phyloP scores from a whole-genome alignment of 2,797 vertebrate species.

The Alosa sapidissima region DNA sequence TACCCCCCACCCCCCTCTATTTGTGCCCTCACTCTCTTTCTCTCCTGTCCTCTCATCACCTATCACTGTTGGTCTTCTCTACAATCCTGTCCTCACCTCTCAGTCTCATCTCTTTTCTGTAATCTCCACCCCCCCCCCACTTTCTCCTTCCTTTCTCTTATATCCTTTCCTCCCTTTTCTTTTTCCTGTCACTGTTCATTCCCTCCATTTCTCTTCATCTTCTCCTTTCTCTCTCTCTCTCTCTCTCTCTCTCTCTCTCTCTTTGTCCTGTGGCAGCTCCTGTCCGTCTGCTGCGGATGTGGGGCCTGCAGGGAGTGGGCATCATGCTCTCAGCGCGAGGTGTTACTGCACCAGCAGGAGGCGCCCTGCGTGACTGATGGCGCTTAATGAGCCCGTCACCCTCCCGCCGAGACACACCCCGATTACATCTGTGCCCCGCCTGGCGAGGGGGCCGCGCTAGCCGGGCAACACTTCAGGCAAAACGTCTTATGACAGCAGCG shows the following conservation, averaged over 20 bases:
- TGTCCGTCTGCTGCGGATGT: background rate
- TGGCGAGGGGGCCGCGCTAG: slow-evolving; percentile 38
- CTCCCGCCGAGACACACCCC: slow-evolving; percentile 49
- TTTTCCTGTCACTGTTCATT: background rate
- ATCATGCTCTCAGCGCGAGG: slow-evolving; percentile 45
- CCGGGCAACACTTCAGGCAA: background rate
- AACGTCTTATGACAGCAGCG: background rate
- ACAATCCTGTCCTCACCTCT: background rate
- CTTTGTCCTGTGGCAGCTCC: background rate
- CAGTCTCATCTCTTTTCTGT: background rate
- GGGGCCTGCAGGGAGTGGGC: slow-evolving; percentile 45
- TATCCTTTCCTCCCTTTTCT: background rate
- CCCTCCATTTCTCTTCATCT: background rate
- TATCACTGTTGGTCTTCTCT: background rate
- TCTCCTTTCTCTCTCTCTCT: too few species aligned
- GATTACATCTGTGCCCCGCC: slow-evolving; percentile 56
- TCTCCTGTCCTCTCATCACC: background rate
- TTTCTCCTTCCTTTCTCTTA: too few species aligned
- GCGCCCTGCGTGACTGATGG: slow-evolving; percentile 56
- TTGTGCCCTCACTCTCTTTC: background rate
- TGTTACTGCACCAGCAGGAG: slow-evolving; percentile 54
- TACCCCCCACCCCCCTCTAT: too few species aligned
- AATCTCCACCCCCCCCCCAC: background rate
- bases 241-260: background rate
- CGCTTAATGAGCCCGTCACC: slow-evolving; percentile 61